Base-by-base conservation (phyloP, 2,888 invertebrate species). In the Nycteola revayana region DNA sequence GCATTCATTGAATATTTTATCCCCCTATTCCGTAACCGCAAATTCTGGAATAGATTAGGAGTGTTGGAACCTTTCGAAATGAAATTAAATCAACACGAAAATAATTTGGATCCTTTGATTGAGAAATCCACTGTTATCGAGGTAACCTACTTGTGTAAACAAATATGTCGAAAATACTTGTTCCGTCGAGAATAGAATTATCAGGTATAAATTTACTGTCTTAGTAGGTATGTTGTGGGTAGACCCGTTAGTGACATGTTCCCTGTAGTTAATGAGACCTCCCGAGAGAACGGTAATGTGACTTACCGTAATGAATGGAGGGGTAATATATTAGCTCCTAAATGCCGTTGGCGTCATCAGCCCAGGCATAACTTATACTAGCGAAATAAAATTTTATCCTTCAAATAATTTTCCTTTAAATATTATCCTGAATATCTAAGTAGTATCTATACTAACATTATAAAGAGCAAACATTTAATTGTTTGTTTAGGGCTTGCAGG, bases 321-420 rank as follows among this genome's bases (percentile, higher is more conserved):
- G 42, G 55, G 58, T 66, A 70, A 75, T 80, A 77, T 78, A 71
- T 78, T 73, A 71, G 51, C 35, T 42, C 62, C 49, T 59, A 54
- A 67, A 75, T 70, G 75, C 69, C 36, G 49, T 45, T 49, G 36
- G 50, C 56, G 57, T 66, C 66, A 64, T 69, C 65, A 63, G 35
- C 44, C 63, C 41, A 43, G 50, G 35, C 55, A n/a, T n/a, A n/a
- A n/a, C n/a, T n/a, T n/a, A n/a, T n/a, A n/a, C 50, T 51, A 57
- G 49, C 49, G 49, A 72, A 75, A 77, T 75, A 64, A 67, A 68
- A 66, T 60, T 63, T 61, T 57, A 60, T 61, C 53, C 63, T 64
- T 53, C 61, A 62, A 77, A 70, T 75, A 68, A 73, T 73, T 72
- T n/a, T n/a, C n/a, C n/a, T n/a, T n/a, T n/a, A n/a, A n/a, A n/a